Base-by-base conservation (phyloP, 2,888 invertebrate genomes). In the Ochlodes sylvanus region DNA sequence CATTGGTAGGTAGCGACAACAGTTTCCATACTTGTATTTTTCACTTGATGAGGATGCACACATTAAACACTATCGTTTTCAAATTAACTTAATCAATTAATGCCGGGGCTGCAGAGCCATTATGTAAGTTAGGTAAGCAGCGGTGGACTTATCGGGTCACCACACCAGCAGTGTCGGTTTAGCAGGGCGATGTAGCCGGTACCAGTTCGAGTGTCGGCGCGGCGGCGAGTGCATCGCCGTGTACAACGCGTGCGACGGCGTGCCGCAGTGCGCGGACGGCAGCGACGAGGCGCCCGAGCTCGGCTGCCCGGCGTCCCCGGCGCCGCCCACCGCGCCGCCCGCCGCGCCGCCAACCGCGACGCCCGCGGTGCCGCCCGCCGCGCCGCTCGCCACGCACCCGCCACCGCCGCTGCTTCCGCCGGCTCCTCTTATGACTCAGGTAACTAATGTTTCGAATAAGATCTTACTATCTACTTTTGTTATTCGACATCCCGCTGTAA, bases 161-260 rank as follows among this genome's bases (percentile, higher is more conserved):
- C n/a, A n/a, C n/a, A n/a, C n/a, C n/a, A 12, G 10, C 38, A 38
- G 3, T 47, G 44, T 17, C 7, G 44, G n/a, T 61, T 34, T 21
- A 63, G 62, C 62, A 54, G 63, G 94, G 61, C 93, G 92, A 70
- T 98, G 98, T 90, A 97, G 96, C 76, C 95, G 96, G 71, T 97
- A 97, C 89, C 98, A 98, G 89, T 98, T 98, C 87, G 96, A 96
- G 86, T 98, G 98, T 82, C 96, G 96, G 74, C 95, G 94, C 70
- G 96, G 97, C 54, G 96, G 96, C 56, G 98, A 98, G 87, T 99
- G 98, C 86, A 98, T 99, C 79, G 98, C 98, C 7, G 94, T 98
- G 77, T 99, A 99, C 91, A 98, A 99, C 89, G 98, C 97, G 9
- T 99, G 98, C 82, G 98, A 98, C 88, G 98, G 98, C 63, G 97